Evolutionary conservation across 2,888 invertebrate species (phyloP), one percentile per base, ranked within the genome.

Genomic region (Sarcophaga caerulescens): DNA sequence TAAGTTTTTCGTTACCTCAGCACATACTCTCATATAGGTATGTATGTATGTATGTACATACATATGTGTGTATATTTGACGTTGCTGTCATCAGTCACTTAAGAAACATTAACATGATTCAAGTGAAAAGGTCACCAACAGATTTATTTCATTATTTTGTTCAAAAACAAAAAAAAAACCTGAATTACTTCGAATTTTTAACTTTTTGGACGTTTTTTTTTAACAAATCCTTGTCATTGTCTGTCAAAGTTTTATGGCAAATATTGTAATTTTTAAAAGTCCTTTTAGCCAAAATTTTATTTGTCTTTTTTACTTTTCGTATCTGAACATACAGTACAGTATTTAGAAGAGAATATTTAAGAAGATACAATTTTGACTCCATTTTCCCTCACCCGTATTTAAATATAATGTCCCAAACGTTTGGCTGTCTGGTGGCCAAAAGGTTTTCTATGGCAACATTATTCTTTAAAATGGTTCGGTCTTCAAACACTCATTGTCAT

Each of bases 151-250:
- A 52, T 52, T 52, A 52, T 52, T 52, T 17, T 14, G 17, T 70
- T 66, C 0, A 17, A 75, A 70, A 73, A 75, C 81, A 81, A 77
- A 73, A 75, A 83, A 81, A 77, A 59, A 59, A 44, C 19, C 8
- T 47, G 25, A 17, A 21, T 44, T 19, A 25, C 77, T 69, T 10
- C 35, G 35, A 35, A 35, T 57, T 17, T 66, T 45, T 63, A 3
- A 3, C 19, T 60, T 74, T 62, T 19, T 47, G 47, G 25, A 25
- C 11, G 14, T 52, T n/a, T 14, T 52, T 52, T 52, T 52, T 47
- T 52, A 0, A 14, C 74, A 83, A 76, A 88, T 89, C 86, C 87
- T 86, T 86, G 85, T 89, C 88, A 88, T 85, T 86, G 88, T 89
- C 89, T 88, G 86, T 88, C 87, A 89, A 80, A 81, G 70, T 84